Percentiles rank a stretch among this genome's conserved stretches.
These are phyloP conservation scores for Adelosebastes latens DNA, from an alignment of 2,797 vertebrate species.

Conservation along the genomic window DNA sequence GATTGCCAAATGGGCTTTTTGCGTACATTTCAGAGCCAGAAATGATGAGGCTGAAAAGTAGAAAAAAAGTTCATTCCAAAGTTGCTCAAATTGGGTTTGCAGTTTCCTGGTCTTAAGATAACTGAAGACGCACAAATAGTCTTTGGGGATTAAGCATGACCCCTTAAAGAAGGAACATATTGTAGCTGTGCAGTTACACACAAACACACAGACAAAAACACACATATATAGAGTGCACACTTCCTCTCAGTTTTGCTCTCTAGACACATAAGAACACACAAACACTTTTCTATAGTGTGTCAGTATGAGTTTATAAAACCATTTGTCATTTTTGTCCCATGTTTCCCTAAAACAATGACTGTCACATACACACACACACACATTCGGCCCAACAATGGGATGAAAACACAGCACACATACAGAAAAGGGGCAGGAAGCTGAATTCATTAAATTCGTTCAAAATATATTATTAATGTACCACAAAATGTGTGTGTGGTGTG, in stretches of 20 bases:
- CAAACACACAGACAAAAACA: background rate
- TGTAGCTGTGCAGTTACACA: background rate
- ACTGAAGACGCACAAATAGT: background rate
- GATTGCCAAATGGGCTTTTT: background rate
- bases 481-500: constrained; percentile 6
- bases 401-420: constrained; percentile 1
- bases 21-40: background rate
- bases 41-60: background rate
- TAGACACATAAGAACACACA: constrained; percentile 41
- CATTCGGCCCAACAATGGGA: constrained; percentile 14
- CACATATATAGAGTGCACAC: background rate
- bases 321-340: constrained; percentile 69
- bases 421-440: background rate
- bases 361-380: background rate
- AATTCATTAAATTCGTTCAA: constrained; percentile 13
- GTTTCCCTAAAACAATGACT: constrained; percentile 47
- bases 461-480: background rate
- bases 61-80: background rate
- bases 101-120: constrained; percentile 15
- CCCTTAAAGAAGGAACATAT: constrained; percentile 30
- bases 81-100: background rate
- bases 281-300: constrained; percentile 51
- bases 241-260: constrained; percentile 10
- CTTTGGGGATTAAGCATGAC: background rate
- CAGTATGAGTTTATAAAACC: constrained; percentile 53